Conservation (phyloP, 37 sponge, comb jelly and placozoan genomes). For the Bolinopsis microptera region DNA sequence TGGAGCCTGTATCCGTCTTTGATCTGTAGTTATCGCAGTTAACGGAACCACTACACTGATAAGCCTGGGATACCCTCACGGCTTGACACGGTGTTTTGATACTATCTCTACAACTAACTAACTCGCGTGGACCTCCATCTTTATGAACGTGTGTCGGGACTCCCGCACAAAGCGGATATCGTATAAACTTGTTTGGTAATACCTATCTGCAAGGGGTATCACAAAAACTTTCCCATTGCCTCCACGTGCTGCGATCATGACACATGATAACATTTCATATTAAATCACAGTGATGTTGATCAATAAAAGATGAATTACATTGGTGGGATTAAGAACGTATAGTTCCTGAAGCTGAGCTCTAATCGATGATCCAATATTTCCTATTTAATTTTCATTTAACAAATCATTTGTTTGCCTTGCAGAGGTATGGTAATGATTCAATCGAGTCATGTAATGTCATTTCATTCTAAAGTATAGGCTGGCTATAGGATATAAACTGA, state of each 20-base stretch:
- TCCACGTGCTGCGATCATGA: neutral
- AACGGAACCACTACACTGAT: too few species aligned
- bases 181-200: neutral
- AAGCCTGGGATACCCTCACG: neutral
- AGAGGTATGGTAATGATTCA: neutral
- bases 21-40: too few species aligned
- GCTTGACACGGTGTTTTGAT: too few species aligned
- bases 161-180: neutral
- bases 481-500: neutral
- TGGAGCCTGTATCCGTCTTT: too few species aligned
- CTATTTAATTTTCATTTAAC: neutral
- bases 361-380: neutral
- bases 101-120: too few species aligned
- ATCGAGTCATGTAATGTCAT: neutral
- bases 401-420: neutral
- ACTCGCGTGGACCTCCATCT: neutral
- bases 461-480: neutral
- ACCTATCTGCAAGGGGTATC: neutral
- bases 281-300: neutral
- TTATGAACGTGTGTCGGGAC: neutral
- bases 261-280: neutral
- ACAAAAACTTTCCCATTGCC: neutral
- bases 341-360: neutral
- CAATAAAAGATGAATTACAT: too few species aligned
- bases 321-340: neutral